These are phyloP conservation scores for Bubo scandiacus DNA, from an alignment of 2,113 vertebrate genomes.

Conservation along the genomic window DNA sequence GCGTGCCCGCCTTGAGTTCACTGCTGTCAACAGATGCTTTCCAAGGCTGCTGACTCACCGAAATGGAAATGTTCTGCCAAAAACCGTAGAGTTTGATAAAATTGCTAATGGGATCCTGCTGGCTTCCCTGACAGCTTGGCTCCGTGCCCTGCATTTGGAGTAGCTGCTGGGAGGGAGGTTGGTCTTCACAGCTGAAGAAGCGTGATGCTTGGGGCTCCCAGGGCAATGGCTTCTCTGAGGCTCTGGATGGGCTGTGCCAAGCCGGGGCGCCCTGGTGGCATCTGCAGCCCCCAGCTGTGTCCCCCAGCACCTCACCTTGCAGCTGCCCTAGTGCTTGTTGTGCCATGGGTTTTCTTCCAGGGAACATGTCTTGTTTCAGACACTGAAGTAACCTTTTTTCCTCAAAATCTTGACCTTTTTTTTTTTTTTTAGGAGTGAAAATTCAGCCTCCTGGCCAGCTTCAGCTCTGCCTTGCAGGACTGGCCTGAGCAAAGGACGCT, in stretches of 20 bases:
- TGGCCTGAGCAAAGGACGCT: neutral
- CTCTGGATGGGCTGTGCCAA: neutral
- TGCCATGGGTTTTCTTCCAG: neutral
- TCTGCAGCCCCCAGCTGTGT: neutral
- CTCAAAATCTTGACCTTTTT: neutral
- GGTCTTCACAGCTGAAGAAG: neutral
- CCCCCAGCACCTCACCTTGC: neutral
- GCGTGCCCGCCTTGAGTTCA: rapidly evolving
- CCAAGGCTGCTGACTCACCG: neutral
- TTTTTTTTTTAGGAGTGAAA: neutral
- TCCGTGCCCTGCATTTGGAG: neutral
- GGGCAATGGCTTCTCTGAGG: neutral
- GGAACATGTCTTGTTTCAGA: neutral
- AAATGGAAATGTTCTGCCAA: neutral
- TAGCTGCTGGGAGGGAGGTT: neutral
- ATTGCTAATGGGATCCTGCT: neutral
- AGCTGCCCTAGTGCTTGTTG: neutral
- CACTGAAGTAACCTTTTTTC: neutral
- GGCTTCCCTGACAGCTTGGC: neutral
- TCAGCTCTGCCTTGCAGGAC: neutral
- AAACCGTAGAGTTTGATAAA: neutral
- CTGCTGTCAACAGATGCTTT: rapidly evolving
- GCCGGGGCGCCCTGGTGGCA: neutral
- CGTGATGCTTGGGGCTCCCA: neutral
- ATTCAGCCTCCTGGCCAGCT: neutral